Evolutionary conservation across 1,140 invertebrate species (phyloP), one percentile per base, ranked within the genome.

Genomic region (Drosophila sulfurigaster): DNA sequence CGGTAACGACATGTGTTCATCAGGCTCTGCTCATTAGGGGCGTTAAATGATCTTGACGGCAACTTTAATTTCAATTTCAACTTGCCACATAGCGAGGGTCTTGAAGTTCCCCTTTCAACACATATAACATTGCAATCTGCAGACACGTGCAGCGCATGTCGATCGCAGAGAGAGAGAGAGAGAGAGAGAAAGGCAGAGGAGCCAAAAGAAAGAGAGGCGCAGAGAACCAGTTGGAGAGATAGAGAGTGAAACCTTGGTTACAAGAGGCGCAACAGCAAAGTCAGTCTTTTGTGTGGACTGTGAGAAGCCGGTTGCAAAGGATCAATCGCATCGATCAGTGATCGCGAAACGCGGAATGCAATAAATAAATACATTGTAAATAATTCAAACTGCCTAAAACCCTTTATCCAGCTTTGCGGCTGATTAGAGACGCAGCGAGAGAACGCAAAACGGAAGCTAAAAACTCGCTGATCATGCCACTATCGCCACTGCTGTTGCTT

Each of bases 1-100:
- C 60, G 69, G 57, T 75, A 57, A 46, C 83, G 64, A 82, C 83
- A 87, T 88, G 83, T 87, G 83, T 78, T 74, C 45, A 45, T 57
- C 58, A 32, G 11, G 35, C 35, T 66, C 63, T 56, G 52, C 77
- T 86, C 76, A 77, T 86, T 86, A 76, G 82, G 64, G 66, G 52
- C 63, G 66, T 76, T 54, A 60, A 74, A 69, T 48, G 81, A 75
- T 79, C 81, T 80, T 68, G 66, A 69, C 72, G 49, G 16, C 68
- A 63, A 71, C 51, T 57, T 63, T 54, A 49, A 57, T 45, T 65
- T 46, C 66, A 32, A 56, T 69, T 59, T 38, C 46, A 59, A 72
- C 65, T 81, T 78, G 65, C 7, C 7, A 3, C 35, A 38, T 3
- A 38, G 35, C 48, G 68, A 75, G 63, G 54, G 69, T 69, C 75